Evolutionary conservation across 2,113 vertebrate species (phyloP).

Genomic region (Crotalus tigris): DNA sequence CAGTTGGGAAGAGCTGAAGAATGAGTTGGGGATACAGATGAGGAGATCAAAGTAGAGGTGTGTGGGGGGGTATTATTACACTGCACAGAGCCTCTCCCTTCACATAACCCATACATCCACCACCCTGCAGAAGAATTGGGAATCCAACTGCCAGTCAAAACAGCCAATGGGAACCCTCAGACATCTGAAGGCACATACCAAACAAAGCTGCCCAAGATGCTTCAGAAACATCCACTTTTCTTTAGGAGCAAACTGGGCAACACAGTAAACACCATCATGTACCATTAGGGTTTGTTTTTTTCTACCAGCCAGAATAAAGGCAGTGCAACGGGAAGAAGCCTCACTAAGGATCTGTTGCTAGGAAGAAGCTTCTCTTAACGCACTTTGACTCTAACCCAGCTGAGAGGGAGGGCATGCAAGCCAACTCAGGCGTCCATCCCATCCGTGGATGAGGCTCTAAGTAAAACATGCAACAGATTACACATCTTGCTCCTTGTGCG

Average conservation of each 20-base stretch:
- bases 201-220: not conserved
- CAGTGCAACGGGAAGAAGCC: not conserved
- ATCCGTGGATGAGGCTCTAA: not conserved
- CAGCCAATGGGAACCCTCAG: not conserved
- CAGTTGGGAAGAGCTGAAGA: not conserved
- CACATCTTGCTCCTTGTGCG: not conserved
- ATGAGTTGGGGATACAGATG: not conserved
- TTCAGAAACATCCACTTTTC: not conserved
- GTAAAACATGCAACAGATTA: not conserved
- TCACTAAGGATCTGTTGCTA: not conserved
- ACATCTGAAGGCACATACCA: not conserved
- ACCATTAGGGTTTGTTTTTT: not conserved
- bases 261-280: not conserved
- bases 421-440: not conserved
- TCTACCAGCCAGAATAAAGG: not conserved
- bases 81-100: not conserved
- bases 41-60: not conserved
- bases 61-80: not conserved
- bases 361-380: not conserved
- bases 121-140: not conserved
- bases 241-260: not conserved
- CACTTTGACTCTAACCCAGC: not conserved
- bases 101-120: not conserved
- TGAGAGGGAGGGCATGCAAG: not conserved
- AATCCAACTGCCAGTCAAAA: not conserved